These are phyloP conservation scores for Hololepta plana DNA, from an alignment of 2,888 invertebrate species.

Conservation along the genomic window DNA sequence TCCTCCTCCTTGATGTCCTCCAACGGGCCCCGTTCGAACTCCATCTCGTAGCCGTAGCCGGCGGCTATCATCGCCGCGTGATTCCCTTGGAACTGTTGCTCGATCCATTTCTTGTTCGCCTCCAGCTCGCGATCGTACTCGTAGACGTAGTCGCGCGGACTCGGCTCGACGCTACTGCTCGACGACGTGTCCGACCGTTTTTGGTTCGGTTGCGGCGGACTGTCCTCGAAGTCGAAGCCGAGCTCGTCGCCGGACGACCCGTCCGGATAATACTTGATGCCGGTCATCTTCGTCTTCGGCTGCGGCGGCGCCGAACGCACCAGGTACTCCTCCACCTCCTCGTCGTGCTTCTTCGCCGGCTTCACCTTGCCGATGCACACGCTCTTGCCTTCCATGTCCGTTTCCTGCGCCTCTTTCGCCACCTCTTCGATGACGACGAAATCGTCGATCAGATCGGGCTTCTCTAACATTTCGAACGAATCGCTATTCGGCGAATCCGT, in stretches of 20 bases:
- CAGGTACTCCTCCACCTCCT: conserved; percentile 52
- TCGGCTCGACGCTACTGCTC: conserved; percentile 19
- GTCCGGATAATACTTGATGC: conserved; percentile 29
- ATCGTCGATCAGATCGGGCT: conserved; percentile 72
- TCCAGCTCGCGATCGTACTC: conserved; percentile 41
- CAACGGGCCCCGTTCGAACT: conserved; percentile 64
- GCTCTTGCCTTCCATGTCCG: conserved; percentile 67
- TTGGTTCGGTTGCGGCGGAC: conserved; percentile 29
- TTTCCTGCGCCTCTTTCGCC: conserved; percentile 69
- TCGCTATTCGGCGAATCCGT: conserved; percentile 62
- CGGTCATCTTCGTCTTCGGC: conserved; percentile 32
- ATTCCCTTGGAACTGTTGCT: conserved; percentile 71
- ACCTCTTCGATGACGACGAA: conserved; percentile 81
- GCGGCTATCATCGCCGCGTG: conserved; percentile 38
- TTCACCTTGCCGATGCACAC: conserved; percentile 34
- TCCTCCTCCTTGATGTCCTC: conserved; percentile 91
- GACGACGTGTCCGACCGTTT: conserved; percentile 17
- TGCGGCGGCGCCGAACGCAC: conserved; percentile 50
- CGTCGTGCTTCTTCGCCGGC: conserved; percentile 42
- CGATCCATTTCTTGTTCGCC: conserved; percentile 74
- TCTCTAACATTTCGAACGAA: conserved; percentile 75
- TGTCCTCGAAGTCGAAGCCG: conserved; percentile 52
- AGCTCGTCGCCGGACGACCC: conserved; percentile 40
- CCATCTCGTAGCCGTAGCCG: conserved; percentile 52
- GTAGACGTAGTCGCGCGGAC: conserved; percentile 23